A percentile compares a stretch with the other conserved stretches of the same genome.
phyloP scores from a whole-genome alignment of 2,797 vertebrate species.

The Mormyrus hasselquistii region DNA sequence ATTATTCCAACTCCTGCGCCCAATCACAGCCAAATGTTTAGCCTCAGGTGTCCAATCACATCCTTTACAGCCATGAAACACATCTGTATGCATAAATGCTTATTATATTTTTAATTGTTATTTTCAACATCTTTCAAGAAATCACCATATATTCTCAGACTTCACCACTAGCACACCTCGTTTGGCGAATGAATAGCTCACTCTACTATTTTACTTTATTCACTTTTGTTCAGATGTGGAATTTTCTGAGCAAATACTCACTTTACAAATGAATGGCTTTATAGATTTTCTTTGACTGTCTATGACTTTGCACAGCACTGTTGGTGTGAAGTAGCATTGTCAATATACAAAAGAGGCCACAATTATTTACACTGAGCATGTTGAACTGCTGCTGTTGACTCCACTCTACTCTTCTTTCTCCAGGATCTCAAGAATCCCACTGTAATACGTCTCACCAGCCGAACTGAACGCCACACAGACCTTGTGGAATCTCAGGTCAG shows the following conservation, averaged over 20 bases:
- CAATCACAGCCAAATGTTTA: background rate
- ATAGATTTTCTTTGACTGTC: background rate
- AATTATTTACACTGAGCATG: background rate
- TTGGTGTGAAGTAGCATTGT: background rate
- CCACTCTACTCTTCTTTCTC: background rate
- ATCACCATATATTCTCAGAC: background rate
- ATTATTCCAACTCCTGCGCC: background rate
- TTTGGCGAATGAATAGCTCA: background rate
- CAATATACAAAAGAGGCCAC: background rate
- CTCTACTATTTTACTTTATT: background rate
- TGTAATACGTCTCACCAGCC: background rate
- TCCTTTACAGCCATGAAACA: background rate
- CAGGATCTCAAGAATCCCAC: background rate
- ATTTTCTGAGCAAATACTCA: background rate
- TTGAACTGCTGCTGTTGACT: background rate
- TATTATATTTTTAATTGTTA: background rate
- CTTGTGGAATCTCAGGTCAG: background rate
- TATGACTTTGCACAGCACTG: background rate
- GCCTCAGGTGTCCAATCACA: background rate
- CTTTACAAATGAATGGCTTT: background rate
- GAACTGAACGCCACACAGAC: background rate
- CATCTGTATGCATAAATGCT: background rate
- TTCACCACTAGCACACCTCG: background rate
- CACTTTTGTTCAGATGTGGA: background rate
- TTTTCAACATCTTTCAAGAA: background rate